Conservation (phyloP, 2,888 invertebrate genomes). For the Ochlodes sylvanus region DNA sequence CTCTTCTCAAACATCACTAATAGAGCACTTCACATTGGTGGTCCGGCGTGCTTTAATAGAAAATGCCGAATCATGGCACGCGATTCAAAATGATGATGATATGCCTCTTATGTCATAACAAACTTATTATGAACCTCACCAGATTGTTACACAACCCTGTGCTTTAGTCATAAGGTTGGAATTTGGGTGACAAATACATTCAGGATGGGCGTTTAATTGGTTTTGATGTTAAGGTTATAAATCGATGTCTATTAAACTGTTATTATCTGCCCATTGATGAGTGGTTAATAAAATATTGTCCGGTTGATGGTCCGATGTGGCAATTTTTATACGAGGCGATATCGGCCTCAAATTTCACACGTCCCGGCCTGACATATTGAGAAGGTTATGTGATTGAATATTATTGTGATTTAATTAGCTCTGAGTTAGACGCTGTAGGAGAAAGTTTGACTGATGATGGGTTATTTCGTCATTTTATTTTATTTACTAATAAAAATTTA, state of each 20-base stretch:
- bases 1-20: slow-evolving; percentile 46
- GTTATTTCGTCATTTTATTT: neutral
- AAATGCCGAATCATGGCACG: slow-evolving; percentile 82
- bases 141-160: slow-evolving; percentile 37
- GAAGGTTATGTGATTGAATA: slow-evolving; percentile 38
- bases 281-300: slow-evolving; percentile 81
- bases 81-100: slow-evolving; percentile 82
- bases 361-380: slow-evolving; percentile 17
- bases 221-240: slow-evolving; percentile 59
- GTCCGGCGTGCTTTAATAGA: slow-evolving; percentile 78
- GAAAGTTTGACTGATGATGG: neutral
- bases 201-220: slow-evolving; percentile 1
- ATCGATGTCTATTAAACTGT: slow-evolving; percentile 80
- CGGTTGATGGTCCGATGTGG: slow-evolving; percentile 56
- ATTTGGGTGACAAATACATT: slow-evolving; percentile 43
- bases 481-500: neutral
- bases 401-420: slow-evolving; percentile 30
- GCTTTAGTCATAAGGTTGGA: slow-evolving; percentile 41
- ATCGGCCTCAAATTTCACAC: slow-evolving; percentile 28
- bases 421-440: slow-evolving; percentile 1
- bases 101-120: slow-evolving; percentile 68
- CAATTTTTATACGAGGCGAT: slow-evolving; percentile 56
- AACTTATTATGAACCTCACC: slow-evolving; percentile 43
- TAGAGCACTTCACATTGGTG: slow-evolving; percentile 71
- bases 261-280: slow-evolving; percentile 76